Base-by-base conservation (phyloP, 2,113 vertebrate genomes). In the Zosterops borbonicus region DNA sequence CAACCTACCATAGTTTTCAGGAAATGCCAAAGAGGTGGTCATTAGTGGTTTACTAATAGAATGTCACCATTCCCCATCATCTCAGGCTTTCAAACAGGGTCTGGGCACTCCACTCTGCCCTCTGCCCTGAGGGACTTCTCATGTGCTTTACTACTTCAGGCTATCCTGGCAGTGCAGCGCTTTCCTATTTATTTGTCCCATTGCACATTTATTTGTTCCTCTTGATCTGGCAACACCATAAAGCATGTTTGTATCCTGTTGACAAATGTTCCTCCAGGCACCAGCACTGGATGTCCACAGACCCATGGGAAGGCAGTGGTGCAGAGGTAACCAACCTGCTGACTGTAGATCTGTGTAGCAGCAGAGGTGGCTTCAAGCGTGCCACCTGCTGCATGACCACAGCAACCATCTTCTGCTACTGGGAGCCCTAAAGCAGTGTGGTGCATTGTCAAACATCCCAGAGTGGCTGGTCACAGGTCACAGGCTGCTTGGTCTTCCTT, bases 41-140 rank as follows among this genome's bases (percentile, higher is more conserved):
- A 86, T 93, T 94, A 91, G 90, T 63, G 75, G 75, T 58, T 93
- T 86, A 31, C 63, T 80, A 83, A 90, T 47, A 83, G 74, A 88
- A 69, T 62, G 42, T 42, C 67, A 73, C 35, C 75, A 60, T 65
- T 83, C 59, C n/a, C 39, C 37, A 52, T 63, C 63, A 88, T 90
- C 59, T 76, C 53, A 21, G 87, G 23, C 74, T 82, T 82, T 76
- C 17, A 1, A 46, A 28, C 20, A 50, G 55, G 63, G 29, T 37
- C 69, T 49, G 62, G 44, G n/a, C 87, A 58, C 20, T 50, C 37
- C 1, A 1, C 37, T 71, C 68, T 86, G 37, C 37, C 77, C 37
- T 71, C 73, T 86, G 37, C 37, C 77, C 46, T 21, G 6, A 53
- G 78, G 62, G 25, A 27, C 27, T 59, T 46, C 37, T 79, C 62